phyloP scores from a whole-genome alignment of 2,888 invertebrate genomes.

The Brachyopa scutellaris region DNA sequence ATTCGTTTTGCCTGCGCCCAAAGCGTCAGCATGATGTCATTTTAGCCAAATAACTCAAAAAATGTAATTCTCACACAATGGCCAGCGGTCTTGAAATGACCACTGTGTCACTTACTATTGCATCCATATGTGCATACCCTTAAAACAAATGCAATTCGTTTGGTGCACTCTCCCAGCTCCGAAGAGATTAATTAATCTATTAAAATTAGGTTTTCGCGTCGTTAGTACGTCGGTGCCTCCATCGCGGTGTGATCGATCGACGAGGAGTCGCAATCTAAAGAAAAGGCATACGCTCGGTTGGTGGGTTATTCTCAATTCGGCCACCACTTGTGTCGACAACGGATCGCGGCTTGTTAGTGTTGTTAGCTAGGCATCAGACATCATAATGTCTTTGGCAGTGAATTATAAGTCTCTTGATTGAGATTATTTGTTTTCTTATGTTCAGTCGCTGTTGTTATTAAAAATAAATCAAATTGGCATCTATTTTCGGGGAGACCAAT shows the following conservation, averaged over 20 bases:
- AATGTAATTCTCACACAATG: conserved; percentile 19
- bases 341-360: conserved; percentile 55
- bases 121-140: conserved; percentile 17
- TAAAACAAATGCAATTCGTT: conserved; percentile 43
- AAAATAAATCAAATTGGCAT: conserved; percentile 61
- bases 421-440: too few relatives aligned
- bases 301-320: conserved; percentile 49
- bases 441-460: conserved; percentile 24
- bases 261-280: conserved; percentile 10
- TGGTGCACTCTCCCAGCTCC: conserved; percentile 30
- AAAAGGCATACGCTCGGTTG: conserved; percentile 25
- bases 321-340: conserved; percentile 62
- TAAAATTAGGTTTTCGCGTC: conserved; percentile 26
- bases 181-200: conserved; percentile 63
- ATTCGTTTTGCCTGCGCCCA: conserved; percentile 45
- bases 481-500: conserved; percentile 59
- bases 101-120: background rate
- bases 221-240: conserved; percentile 16
- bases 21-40: conserved; percentile 60
- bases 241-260: conserved; percentile 22
- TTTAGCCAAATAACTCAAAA: conserved; percentile 16
- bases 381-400: conserved; percentile 64
- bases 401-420: conserved; percentile 51
- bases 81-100: conserved; percentile 34
- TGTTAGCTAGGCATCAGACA: conserved; percentile 23